These are phyloP conservation scores for Calliphora vicina DNA, from an alignment of 1,140 invertebrate species.

Conservation along the genomic window DNA sequence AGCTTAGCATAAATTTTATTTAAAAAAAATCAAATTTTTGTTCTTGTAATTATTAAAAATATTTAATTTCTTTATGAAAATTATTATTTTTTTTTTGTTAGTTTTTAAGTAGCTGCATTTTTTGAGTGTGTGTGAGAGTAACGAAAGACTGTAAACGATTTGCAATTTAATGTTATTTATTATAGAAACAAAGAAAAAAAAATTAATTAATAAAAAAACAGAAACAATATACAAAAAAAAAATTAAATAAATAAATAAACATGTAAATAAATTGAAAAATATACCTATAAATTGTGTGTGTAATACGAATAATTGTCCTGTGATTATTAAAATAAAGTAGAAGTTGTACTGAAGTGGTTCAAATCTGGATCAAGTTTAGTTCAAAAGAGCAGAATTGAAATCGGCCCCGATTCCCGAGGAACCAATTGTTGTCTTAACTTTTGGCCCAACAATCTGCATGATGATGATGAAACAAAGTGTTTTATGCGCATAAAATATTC, in stretches of 20 bases:
- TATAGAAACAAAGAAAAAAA: slow-evolving; percentile 37
- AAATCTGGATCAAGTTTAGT: too few species aligned
- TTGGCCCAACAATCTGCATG: too few species aligned
- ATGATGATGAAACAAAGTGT: too few species aligned
- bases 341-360: too few species aligned
- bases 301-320: too few species aligned
- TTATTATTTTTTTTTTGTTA: slow-evolving; percentile 28
- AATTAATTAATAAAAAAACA: slow-evolving; percentile 4
- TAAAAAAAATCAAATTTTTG: not conserved
- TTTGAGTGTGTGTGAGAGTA: slow-evolving; percentile 51
- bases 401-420: too few species aligned
- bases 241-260: not conserved
- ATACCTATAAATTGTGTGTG: too few species aligned
- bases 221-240: not conserved
- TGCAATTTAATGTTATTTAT: slow-evolving; percentile 45
- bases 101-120: slow-evolving; percentile 57
- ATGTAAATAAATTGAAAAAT: slow-evolving; percentile 13
- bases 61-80: not conserved
- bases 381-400: too few species aligned
- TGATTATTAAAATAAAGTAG: too few species aligned
- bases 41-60: not conserved
- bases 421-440: too few species aligned
- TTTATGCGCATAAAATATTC: too few species aligned
- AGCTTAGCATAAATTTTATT: slow-evolving; percentile 20
- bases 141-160: slow-evolving; percentile 55